phyloP scores from a whole-genome alignment of 2,797 vertebrate genomes.

The Phoebastria nigripes region DNA sequence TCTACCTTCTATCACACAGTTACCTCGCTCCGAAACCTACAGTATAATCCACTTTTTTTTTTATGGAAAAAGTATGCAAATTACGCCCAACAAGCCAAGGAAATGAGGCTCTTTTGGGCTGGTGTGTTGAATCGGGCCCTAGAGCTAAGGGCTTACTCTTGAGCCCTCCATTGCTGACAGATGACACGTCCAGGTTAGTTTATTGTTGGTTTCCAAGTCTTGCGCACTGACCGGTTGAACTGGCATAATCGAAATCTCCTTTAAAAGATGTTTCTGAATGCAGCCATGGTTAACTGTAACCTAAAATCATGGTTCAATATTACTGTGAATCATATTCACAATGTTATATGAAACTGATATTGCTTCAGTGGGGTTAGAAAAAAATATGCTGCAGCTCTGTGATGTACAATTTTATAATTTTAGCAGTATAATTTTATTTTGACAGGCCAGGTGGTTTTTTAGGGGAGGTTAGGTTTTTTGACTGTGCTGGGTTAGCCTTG shows the following conservation, averaged over 20 bases:
- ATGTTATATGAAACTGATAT: fast-evolving
- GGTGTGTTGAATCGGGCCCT: not conserved
- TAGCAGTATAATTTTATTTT: not conserved
- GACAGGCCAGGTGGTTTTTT: not conserved
- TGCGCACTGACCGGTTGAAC: not conserved
- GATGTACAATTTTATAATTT: not conserved
- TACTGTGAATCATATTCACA: not conserved
- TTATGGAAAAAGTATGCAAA: not conserved
- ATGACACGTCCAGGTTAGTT: not conserved
- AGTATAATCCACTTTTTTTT: not conserved
- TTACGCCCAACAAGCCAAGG: not conserved
- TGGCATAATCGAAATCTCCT: not conserved
- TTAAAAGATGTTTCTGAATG: not conserved
- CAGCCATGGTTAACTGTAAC: not conserved
- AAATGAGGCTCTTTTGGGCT: not conserved
- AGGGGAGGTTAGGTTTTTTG: not conserved
- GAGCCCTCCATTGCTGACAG: not conserved
- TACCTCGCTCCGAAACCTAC: not conserved
- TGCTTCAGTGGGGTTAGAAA: not conserved
- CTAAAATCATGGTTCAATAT: fast-evolving
- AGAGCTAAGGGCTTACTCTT: not conserved
- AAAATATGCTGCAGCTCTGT: not conserved
- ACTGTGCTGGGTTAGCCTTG: not conserved
- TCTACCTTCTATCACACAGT: not conserved
- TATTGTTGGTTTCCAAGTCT: not conserved